Evolutionary conservation across 2,113 vertebrate genomes (phyloP).

Genomic region (Chloropsis hardwickii): DNA sequence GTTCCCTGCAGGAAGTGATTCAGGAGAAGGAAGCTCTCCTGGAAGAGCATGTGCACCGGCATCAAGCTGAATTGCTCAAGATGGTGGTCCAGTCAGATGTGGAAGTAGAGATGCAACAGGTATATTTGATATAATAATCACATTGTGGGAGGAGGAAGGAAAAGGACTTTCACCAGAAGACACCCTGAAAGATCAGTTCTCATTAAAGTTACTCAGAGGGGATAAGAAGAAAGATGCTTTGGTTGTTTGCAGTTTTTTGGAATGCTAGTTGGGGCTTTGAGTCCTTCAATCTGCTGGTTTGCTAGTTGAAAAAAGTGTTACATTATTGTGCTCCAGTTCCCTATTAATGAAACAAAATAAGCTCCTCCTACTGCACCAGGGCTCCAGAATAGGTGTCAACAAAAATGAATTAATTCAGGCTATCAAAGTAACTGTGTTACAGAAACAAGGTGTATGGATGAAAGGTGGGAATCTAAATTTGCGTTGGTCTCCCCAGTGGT

Average conservation of each 20-base stretch:
- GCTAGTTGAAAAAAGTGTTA: neutral
- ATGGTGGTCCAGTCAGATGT: slow-evolving; percentile 64
- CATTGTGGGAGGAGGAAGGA: neutral
- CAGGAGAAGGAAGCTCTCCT: slow-evolving; percentile 87
- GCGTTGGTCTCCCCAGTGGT: neutral
- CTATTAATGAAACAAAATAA: neutral
- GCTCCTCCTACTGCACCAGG: neutral
- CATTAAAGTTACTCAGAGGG: neutral
- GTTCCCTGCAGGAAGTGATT: slow-evolving; percentile 79
- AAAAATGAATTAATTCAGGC: neutral
- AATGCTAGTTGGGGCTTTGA: neutral
- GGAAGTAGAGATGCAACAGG: slow-evolving; percentile 84
- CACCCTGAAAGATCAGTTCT: neutral
- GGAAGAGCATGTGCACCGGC: slow-evolving; percentile 82
- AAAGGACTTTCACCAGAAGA: neutral
- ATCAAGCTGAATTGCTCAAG: slow-evolving; percentile 83
- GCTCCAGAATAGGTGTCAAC: neutral
- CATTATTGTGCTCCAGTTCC: neutral
- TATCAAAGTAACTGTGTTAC: neutral
- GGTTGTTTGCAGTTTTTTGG: neutral
- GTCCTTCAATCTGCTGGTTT: neutral
- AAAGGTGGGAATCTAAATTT: neutral
- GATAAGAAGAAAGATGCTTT: neutral
- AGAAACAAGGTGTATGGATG: neutral
- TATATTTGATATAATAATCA: slow-evolving; percentile 34